These are phyloP conservation scores for Cebus imitator DNA, from an alignment of 2,113 vertebrate species.

Conservation along the genomic window DNA sequence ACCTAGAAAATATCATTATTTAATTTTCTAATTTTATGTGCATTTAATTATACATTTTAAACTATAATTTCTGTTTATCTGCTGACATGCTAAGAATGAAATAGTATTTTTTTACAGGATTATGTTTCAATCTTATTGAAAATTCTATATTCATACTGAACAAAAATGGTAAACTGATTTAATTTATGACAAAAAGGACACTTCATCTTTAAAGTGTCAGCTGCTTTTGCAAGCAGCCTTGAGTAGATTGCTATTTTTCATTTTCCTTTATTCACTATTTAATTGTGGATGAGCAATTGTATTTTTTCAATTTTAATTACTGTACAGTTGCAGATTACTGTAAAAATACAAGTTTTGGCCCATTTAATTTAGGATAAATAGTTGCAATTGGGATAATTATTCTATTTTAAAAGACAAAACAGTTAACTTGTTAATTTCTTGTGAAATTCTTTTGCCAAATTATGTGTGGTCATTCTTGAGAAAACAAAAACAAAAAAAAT, in stretches of 20 bases:
- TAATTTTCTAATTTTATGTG: slow-evolving; percentile 1
- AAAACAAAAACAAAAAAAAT: not conserved
- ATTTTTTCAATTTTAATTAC: not conserved
- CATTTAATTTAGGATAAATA: not conserved
- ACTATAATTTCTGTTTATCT: not conserved
- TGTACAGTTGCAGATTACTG: not conserved
- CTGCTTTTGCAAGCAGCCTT: not conserved
- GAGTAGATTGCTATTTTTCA: not conserved
- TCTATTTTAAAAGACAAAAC: not conserved
- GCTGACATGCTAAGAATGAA: not conserved
- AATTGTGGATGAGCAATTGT: not conserved
- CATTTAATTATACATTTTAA: not conserved
- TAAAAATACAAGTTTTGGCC: not conserved
- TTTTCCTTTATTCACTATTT: not conserved
- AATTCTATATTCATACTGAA: not conserved
- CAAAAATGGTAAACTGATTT: not conserved
- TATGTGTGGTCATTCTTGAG: not conserved
- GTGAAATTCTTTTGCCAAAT: not conserved
- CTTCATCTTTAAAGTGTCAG: not conserved
- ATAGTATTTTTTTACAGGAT: not conserved
- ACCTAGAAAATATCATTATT: not conserved
- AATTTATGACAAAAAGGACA: not conserved
- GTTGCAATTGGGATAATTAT: not conserved
- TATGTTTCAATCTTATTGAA: not conserved
- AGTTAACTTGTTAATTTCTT: not conserved